Evolutionary conservation across 2,797 vertebrate species (phyloP).

Genomic region (Myioborus miniatus): DNA sequence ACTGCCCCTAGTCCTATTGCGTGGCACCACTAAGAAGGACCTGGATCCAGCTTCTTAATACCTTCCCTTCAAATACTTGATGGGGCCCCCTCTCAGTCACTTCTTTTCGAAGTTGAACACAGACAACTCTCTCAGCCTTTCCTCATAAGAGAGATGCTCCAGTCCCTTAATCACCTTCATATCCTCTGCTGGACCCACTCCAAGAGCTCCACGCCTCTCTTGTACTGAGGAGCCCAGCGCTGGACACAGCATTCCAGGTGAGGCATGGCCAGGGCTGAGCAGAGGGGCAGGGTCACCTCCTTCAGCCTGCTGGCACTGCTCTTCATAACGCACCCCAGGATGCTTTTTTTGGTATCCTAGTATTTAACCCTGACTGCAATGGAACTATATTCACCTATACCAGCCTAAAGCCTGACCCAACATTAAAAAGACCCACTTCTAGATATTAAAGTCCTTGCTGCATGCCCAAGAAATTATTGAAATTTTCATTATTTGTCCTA

Average conservation of each 20-base stretch:
- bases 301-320: neutral
- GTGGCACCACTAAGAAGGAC: neutral
- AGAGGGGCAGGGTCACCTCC: neutral
- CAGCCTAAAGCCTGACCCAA: neutral
- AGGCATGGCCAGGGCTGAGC: neutral
- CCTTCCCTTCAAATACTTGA: neutral
- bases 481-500: neutral
- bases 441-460: neutral
- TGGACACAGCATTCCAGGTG: neutral
- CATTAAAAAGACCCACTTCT: neutral
- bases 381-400: neutral
- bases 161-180: neutral
- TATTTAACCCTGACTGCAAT: neutral
- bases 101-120: neutral
- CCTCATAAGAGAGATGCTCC: neutral
- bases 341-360: neutral
- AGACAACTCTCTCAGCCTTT: neutral
- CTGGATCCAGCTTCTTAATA: neutral
- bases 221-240: neutral
- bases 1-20: neutral
- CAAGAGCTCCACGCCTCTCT: neutral
- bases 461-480: neutral
- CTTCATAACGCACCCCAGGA: neutral
- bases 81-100: neutral
- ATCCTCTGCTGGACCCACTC: accelerated